Evolutionary conservation across 2,888 invertebrate species (phyloP), one percentile per base, ranked within the genome.

Genomic region (Ophion costatus): DNA sequence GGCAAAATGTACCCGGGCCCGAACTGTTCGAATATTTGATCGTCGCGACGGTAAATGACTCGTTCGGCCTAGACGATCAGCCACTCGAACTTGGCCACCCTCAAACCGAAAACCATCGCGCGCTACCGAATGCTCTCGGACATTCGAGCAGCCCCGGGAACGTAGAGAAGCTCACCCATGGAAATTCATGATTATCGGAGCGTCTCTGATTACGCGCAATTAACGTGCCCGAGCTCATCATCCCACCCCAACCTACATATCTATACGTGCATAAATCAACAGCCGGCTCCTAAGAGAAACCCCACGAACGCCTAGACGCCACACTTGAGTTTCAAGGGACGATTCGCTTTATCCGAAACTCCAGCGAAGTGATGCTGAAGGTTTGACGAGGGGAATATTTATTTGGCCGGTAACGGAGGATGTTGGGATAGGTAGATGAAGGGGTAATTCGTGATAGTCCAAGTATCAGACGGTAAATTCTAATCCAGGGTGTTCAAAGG

Each of bases 191-290:
- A 85, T 86, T 84, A 75, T 70, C 82, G 38, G 57, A 84, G 78
- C 82, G 71, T 66, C 73, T 70, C 84, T 82, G 82, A 85, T 86
- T 82, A 84, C 59, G 56, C 67, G 71, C 76, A 81, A 85, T 85
- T 84, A 81, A 57, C 77, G 63, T 66, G 20, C 17, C 67, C 4
- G 42, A 71, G 73, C 63, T 29, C 10, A 29, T 42, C 42, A 59
- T 2, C 22, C 59, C 7, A 10, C 2, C 22, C 59, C 10, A 20
- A 59, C 0, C n/a, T n/a, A 70, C n/a, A 17, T 7, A 61, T 17
- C 42, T 42, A 73, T 38, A 38, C 24, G 22, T 59, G 38, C 61
- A 42, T 24, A 51, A 17, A n/a, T 29, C 4, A 51, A 64, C 51
- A 59, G 22, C 57, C 63, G 29, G 24, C 22, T 73, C 11, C 33